A percentile compares a stretch with the other conserved stretches of the same genome.
Conservation (phyloP, 2,888 invertebrate genomes). For the Mythimna albipuncta region DNA sequence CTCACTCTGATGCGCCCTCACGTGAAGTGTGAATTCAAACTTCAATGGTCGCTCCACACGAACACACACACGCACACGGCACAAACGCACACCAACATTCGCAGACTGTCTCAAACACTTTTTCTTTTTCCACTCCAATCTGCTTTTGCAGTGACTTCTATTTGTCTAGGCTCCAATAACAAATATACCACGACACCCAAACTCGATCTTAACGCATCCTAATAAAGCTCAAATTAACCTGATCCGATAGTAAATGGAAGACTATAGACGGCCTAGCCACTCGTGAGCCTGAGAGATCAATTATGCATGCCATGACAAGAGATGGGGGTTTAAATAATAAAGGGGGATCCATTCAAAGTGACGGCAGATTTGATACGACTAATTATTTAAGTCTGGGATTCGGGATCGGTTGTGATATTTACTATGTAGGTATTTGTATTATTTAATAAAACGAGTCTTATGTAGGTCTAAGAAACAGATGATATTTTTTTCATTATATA, state of each 20-base stretch:
- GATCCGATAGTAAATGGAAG: conserved; percentile 16
- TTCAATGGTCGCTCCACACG: conserved; percentile 55
- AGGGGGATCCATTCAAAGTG: conserved; percentile 67
- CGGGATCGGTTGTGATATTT: conserved; percentile 33
- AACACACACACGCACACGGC: conserved; percentile 32
- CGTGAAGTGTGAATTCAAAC: conserved; percentile 54
- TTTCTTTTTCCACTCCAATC: conserved; percentile 67
- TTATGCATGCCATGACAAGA: conserved; percentile 79
- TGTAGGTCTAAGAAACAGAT: background rate
- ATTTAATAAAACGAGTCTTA: background rate
- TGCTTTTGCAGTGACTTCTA: conserved; percentile 69
- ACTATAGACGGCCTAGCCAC: conserved; percentile 65
- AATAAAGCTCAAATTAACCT: conserved; percentile 60
- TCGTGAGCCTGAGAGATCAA: conserved; percentile 75
- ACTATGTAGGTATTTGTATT: background rate
- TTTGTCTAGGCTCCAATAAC: conserved; percentile 62
- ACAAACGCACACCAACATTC: conserved; percentile 50
- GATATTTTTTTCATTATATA: background rate
- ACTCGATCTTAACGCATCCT: conserved; percentile 26
- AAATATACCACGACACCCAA: conserved; percentile 6
- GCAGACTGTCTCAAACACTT: conserved; percentile 65
- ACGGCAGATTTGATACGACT: conserved; percentile 66
- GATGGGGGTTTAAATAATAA: conserved; percentile 76
- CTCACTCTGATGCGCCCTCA: conserved; percentile 36
- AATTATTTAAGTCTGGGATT: conserved; percentile 64